Evolutionary conservation across 2,888 invertebrate genomes (phyloP).

Genomic region (Saturnia pavonia): DNA sequence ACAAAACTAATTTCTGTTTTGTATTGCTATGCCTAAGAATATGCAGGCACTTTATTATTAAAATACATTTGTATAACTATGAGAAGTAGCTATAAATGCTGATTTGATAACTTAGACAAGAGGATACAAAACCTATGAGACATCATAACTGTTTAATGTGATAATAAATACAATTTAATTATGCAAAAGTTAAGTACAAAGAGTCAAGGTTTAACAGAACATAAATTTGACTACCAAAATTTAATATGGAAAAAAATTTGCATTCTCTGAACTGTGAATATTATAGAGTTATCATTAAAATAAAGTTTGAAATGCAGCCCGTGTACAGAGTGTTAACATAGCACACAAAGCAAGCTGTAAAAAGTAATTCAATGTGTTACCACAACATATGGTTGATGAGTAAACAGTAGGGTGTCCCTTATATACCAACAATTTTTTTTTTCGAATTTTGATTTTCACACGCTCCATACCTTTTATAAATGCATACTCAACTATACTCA

Average conservation of each 20-base stretch:
- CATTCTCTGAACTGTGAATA: neutral
- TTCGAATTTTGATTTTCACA: no score
- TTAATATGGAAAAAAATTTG: neutral
- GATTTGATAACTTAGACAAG: neutral
- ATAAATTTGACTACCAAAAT: no score
- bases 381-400: neutral
- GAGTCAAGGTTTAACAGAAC: no score
- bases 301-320: neutral
- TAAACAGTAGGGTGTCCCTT: no score
- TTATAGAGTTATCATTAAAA: neutral
- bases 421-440: no score
- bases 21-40: neutral
- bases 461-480: no score
- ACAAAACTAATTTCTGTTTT: neutral
- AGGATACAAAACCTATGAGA: neutral
- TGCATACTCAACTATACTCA: no score
- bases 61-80: neutral
- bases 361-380: neutral
- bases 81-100: neutral
- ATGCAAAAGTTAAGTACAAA: neutral
- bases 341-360: neutral
- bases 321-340: neutral
- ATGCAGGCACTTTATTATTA: neutral
- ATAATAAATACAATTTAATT: neutral
- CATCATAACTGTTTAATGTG: no score